Conservation (phyloP, 2,888 invertebrate species). For the Muscina levida region DNA sequence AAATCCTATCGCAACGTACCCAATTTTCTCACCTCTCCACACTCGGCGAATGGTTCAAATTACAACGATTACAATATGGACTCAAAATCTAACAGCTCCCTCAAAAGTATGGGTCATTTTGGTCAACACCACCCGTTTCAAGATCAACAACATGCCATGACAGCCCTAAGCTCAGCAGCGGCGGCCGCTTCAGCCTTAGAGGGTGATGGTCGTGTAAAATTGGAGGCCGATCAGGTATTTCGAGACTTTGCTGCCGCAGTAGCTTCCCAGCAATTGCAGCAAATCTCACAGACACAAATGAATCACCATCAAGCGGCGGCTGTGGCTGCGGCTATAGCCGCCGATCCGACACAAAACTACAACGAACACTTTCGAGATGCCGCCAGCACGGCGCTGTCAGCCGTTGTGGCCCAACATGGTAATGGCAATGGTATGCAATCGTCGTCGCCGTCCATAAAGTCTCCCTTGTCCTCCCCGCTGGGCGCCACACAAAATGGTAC, state of each 20-base stretch:
- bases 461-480: slow-evolving; percentile 77
- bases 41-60: slow-evolving; percentile 75
- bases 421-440: slow-evolving; percentile 72
- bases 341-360: slow-evolving; percentile 73
- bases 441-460: slow-evolving; percentile 79
- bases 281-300: slow-evolving; percentile 74
- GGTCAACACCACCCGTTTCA: slow-evolving; percentile 72
- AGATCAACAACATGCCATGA: slow-evolving; percentile 73
- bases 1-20: slow-evolving; percentile 79
- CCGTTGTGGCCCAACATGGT: slow-evolving; percentile 58
- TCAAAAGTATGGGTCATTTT: slow-evolving; percentile 74
- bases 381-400: slow-evolving; percentile 57
- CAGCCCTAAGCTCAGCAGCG: slow-evolving; percentile 72
- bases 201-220: slow-evolving; percentile 75
- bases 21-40: slow-evolving; percentile 77
- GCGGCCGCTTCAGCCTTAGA: slow-evolving; percentile 70
- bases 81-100: slow-evolving; percentile 78
- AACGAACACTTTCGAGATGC: slow-evolving; percentile 73
- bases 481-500: slow-evolving; percentile 65
- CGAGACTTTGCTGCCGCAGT: slow-evolving; percentile 77
- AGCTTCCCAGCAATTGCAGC: slow-evolving; percentile 76
- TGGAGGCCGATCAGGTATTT: slow-evolving; percentile 77
- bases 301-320: slow-evolving; percentile 70
- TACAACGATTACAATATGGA: slow-evolving; percentile 79
- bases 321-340: slow-evolving; percentile 72